Evolutionary conservation across 2,888 invertebrate species (phyloP), one percentile per base, ranked within the genome.

Genomic region (Eulithis prunata): DNA sequence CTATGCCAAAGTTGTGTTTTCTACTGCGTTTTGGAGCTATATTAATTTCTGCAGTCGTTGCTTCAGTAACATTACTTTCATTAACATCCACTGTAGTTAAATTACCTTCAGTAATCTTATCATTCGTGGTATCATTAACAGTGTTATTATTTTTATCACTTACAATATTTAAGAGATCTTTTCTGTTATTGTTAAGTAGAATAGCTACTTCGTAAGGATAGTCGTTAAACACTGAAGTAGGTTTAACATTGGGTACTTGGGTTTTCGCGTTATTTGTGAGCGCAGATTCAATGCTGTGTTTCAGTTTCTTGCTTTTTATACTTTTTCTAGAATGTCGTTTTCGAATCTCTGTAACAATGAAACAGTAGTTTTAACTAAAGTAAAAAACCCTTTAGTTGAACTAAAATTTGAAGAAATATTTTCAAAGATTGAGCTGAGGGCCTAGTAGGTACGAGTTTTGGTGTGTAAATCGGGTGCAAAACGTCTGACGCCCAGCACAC

Each of bases 131-230:
- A 32, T 59, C 54, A 32, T 49, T 65, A 4, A 32, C 12, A 21
- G 12, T 28, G 8, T 52, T 53, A 7, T 53, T 61, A 38, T 62
- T 49, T n/a, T 7, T 47, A 36, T n/a, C 32, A 32, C 58, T 66
- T 53, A 45, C 38, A 0, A 46, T 3, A 14, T 49, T 43, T 12
- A 49, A 12, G 11, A 47, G 10, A 12, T 64, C 14, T 14, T 57
- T 64, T 36, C 52, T 36, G 5, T 43, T 38, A 36, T 41, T 63
- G n/a, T 61, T 82, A 0, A 87, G 64, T 12, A 89, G 58, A 21
- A 85, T 74, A 7, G 89, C 82, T 0, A 90, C 80, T 74, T 88
- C 86, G 38, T 86, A 84, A 2, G 90, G 89, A 21, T 86, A 85
- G n/a, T 87, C 85, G n/a, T 87, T 86, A 8, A 87, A 83, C 0